Evolutionary conservation across 2,888 invertebrate genomes (phyloP).

Genomic region (Netelia inedita): DNA sequence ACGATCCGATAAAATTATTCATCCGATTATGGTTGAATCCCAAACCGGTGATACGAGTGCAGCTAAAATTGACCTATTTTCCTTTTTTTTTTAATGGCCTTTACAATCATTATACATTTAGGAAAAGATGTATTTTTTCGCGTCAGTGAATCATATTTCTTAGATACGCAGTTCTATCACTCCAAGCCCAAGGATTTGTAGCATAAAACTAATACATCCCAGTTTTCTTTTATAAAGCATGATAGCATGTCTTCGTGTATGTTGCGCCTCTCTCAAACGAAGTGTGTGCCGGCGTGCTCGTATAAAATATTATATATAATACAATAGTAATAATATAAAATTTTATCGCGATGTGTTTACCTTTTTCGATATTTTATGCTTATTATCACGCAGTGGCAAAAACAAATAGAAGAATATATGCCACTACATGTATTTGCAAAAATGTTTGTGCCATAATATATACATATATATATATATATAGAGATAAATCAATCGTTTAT

Average conservation of each 20-base stretch:
- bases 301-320: background rate
- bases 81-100: constrained; percentile 23
- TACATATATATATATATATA: background rate
- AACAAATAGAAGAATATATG: constrained; percentile 23
- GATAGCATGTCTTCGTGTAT: constrained; percentile 63
- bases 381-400: constrained; percentile 3
- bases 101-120: constrained; percentile 4
- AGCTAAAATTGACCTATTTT: constrained; percentile 58
- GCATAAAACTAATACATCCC: background rate
- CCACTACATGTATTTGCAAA: constrained; percentile 19
- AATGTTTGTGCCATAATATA: constrained; percentile 58
- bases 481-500: constrained; percentile 16
- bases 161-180: constrained; percentile 25
- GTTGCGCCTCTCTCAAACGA: constrained; percentile 47
- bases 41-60: constrained; percentile 40
- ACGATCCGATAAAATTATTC: constrained; percentile 32
- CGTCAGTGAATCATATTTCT: background rate
- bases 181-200: constrained; percentile 1
- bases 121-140: background rate
- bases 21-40: constrained; percentile 2
- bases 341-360: constrained; percentile 23
- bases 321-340: constrained; percentile 5
- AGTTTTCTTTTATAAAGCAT: constrained; percentile 50
- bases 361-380: constrained; percentile 27
- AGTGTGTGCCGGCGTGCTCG: constrained; percentile 44